Evolutionary conservation across 2,888 invertebrate species (phyloP).

Genomic region (Exephanes ischioxanthus): DNA sequence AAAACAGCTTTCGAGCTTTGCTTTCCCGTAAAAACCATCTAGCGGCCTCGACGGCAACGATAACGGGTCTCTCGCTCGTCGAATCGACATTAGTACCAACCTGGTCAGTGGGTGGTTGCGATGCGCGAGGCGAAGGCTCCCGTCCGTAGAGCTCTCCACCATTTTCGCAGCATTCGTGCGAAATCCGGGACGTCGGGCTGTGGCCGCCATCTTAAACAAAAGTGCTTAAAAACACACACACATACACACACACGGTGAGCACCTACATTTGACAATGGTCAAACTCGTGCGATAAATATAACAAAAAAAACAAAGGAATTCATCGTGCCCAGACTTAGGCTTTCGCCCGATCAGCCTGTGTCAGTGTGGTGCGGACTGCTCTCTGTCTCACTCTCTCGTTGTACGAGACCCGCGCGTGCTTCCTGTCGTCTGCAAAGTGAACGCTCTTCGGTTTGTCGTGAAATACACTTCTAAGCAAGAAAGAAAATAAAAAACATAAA

Average conservation of each 20-base stretch:
- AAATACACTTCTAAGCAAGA: neutral
- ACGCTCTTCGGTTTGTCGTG: constrained; percentile 47
- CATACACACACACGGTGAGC: constrained; percentile 1
- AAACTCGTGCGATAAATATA: neutral
- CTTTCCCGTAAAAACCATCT: constrained; percentile 24
- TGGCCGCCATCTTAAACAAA: constrained; percentile 80
- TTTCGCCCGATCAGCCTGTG: neutral
- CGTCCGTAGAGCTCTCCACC: constrained; percentile 70
- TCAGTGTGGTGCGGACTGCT: neutral
- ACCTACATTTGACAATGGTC: neutral
- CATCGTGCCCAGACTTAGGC: neutral
- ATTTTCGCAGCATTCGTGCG: constrained; percentile 79
- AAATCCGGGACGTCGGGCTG: constrained; percentile 77
- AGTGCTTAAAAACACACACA: constrained; percentile 33
- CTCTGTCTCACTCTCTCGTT: neutral
- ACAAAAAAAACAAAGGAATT: neutral
- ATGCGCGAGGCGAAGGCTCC: constrained; percentile 67
- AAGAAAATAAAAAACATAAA: neutral
- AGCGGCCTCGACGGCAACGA: neutral
- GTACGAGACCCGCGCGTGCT: constrained; percentile 56
- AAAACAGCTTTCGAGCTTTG: neutral
- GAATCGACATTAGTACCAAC: constrained; percentile 51
- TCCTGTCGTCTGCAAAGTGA: constrained; percentile 69
- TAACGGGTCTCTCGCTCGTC: neutral
- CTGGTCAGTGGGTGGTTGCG: constrained; percentile 67